Base-by-base conservation (phyloP, 2,888 invertebrate species). In the Agrotis ipsilon region DNA sequence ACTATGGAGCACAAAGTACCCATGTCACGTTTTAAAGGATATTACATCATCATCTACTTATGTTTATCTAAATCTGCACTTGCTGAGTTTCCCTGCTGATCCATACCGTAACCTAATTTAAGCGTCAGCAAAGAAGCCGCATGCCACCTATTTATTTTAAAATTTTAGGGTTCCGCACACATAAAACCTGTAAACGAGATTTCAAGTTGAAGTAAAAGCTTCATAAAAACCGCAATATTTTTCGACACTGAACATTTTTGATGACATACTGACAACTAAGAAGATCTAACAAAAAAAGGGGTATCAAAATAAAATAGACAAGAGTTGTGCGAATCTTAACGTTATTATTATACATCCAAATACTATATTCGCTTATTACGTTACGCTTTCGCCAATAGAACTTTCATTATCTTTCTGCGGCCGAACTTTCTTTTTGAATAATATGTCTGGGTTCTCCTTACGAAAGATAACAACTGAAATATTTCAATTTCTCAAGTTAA, bases 381-480 rank as follows among this genome's bases (percentile, higher is more conserved):
- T 77, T 75, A 80, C 77, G 74, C 84, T 83, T 84, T 83, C 81
- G 70, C 78, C 72, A 71, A 80, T 70, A 75, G 68, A 81, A 80
- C 85, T 85, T 85, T 83, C 75, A 79, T 85, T 75, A 76, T 72
- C 67, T 39, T 39, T 75, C 72, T 64, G 54, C 59, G 52, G 69
- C 72, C 70, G 59, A 80, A 84, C 85, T 84, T 85, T 84, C 84
- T 75, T 72, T 83, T 73, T 73, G 48, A 78, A 75, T 72, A 80
- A 77, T 78, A 60, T 68, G 72, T 80, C 73, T 81, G 78, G 55
- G 66, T 70, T 57, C 54, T 84, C 62, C 49, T 66, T 67, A 46
- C 61, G 24, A 54, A 66, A 59, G 24, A 66, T 59, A 67, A 24
- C 19, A 32, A 49, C 59, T 39, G 19, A 14, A 60, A 71, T 18